phyloP scores from a whole-genome alignment of 1,140 invertebrate species.

The Elymnias hypermnestra region DNA sequence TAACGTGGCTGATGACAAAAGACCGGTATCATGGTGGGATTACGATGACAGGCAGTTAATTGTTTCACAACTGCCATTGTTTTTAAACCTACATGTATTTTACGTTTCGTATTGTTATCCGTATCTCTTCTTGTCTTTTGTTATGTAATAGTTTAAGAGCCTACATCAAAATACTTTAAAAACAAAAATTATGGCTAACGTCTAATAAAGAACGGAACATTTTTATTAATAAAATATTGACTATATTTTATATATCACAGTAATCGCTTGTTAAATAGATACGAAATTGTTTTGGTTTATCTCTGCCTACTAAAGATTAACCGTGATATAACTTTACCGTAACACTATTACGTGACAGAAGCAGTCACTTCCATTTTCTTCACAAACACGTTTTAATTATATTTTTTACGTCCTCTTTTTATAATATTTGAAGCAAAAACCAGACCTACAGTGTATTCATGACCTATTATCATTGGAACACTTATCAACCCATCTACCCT shows the following conservation, averaged over 20 bases:
- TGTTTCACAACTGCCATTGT: constrained; percentile 13
- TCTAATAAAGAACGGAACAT: too few relatives aligned
- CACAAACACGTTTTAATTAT: too few relatives aligned
- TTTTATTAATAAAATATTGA: too few relatives aligned
- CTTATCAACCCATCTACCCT: background rate
- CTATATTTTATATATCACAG: too few relatives aligned
- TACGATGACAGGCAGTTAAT: constrained; percentile 12
- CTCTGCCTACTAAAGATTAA: background rate
- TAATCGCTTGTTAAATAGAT: background rate
- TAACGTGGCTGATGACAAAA: constrained; percentile 1
- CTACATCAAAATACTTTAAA: too few relatives aligned
- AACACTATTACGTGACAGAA: constrained; percentile 5
- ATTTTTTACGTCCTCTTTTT: too few relatives aligned
- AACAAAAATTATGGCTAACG: too few relatives aligned
- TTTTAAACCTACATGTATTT: constrained; percentile 2
- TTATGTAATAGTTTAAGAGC: too few relatives aligned
- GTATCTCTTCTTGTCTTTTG: background rate
- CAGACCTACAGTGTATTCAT: background rate
- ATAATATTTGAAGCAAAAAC: background rate
- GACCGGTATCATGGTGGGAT: constrained; percentile 7
- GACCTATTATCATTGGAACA: background rate
- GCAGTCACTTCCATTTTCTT: too few relatives aligned
- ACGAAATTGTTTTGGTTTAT: background rate
- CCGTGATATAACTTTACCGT: constrained; percentile 4
- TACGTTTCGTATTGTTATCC: background rate